These are phyloP conservation scores for Drosophila eugracilis DNA, from an alignment of 1,140 invertebrate genomes.

Conservation along the genomic window DNA sequence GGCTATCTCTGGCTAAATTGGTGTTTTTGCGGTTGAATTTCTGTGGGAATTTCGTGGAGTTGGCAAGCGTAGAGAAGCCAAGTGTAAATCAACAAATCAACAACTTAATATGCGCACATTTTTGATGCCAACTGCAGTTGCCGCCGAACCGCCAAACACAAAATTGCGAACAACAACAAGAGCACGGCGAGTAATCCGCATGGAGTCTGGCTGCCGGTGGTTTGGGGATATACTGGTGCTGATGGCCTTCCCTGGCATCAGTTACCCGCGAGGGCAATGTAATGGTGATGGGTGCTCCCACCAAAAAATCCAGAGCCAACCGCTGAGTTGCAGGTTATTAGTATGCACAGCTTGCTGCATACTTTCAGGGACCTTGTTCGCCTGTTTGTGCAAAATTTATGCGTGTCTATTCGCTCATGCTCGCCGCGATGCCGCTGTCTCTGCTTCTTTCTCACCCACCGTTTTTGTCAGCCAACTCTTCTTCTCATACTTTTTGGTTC, in stretches of 20 bases:
- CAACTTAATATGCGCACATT: slow-evolving; percentile 75
- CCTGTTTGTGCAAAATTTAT: slow-evolving; percentile 69
- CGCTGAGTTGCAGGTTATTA: slow-evolving; percentile 40
- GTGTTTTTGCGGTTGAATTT: slow-evolving; percentile 40
- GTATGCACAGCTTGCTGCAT: slow-evolving; percentile 62
- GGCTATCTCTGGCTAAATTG: slow-evolving; percentile 25
- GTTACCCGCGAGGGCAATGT: slow-evolving; percentile 31
- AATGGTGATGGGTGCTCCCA: slow-evolving; percentile 9
- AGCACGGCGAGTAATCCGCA: slow-evolving; percentile 23
- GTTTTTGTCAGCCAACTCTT: background rate
- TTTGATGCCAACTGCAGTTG: slow-evolving; percentile 51
- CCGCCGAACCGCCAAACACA: slow-evolving; percentile 17
- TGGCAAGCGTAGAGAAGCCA: slow-evolving; percentile 6
- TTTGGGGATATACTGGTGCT: slow-evolving; percentile 11
- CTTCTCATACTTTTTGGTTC: background rate
- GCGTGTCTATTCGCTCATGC: slow-evolving; percentile 57
- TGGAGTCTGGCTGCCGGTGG: slow-evolving; percentile 12
- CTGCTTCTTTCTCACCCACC: background rate
- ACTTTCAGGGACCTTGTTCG: slow-evolving; percentile 43
- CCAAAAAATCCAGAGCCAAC: slow-evolving; percentile 27
- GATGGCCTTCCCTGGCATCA: slow-evolving; percentile 33
- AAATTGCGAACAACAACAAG: slow-evolving; percentile 24
- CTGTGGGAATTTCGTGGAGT: slow-evolving; percentile 3
- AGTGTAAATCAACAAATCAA: slow-evolving; percentile 77
- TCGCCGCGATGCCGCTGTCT: too few species aligned